A percentile compares a stretch with the other conserved stretches of the same genome.
These are phyloP conservation scores for Pachyrhynchus sulphureomaculatus DNA, from an alignment of 1,140 invertebrate species.

Conservation along the genomic window DNA sequence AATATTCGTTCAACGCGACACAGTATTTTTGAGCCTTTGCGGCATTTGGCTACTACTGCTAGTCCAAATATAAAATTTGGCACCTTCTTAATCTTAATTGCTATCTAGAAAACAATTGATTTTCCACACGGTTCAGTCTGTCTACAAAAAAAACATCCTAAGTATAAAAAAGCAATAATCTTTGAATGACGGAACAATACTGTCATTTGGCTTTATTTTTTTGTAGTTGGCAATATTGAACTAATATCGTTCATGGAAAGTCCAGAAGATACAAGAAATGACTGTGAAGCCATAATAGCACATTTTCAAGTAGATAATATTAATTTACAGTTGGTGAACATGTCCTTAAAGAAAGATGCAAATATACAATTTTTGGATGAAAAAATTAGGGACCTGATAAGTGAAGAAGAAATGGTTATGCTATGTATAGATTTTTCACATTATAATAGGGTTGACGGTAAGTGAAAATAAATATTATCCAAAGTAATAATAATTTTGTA, in stretches of 20 bases:
- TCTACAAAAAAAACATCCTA: too few relatives aligned
- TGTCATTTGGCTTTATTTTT: not conserved
- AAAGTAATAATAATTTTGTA: too few relatives aligned
- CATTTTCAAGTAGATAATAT: constrained; percentile 35
- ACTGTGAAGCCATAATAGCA: constrained; percentile 36
- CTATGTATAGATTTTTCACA: constrained; percentile 42
- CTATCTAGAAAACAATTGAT: too few relatives aligned
- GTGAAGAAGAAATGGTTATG: constrained; percentile 33
- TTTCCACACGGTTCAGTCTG: too few relatives aligned
- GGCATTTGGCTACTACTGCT: too few relatives aligned
- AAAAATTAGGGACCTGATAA: constrained; percentile 36
- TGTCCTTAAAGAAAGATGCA: constrained; percentile 33
- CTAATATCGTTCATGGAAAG: constrained; percentile 36
- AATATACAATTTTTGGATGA: constrained; percentile 35
- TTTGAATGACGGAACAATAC: too few relatives aligned
- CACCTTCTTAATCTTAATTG: too few relatives aligned
- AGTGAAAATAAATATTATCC: too few relatives aligned
- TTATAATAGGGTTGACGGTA: constrained; percentile 17
- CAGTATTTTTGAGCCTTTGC: too few relatives aligned
- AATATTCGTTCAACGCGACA: too few relatives aligned
- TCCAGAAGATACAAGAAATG: constrained; percentile 30
- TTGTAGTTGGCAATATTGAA: constrained; percentile 36
- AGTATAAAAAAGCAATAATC: too few relatives aligned
- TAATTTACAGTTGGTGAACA: constrained; percentile 40
- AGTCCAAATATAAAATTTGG: too few relatives aligned